Evolutionary conservation across 2,113 vertebrate species (phyloP).

Genomic region (Rhabdornis inornatus): DNA sequence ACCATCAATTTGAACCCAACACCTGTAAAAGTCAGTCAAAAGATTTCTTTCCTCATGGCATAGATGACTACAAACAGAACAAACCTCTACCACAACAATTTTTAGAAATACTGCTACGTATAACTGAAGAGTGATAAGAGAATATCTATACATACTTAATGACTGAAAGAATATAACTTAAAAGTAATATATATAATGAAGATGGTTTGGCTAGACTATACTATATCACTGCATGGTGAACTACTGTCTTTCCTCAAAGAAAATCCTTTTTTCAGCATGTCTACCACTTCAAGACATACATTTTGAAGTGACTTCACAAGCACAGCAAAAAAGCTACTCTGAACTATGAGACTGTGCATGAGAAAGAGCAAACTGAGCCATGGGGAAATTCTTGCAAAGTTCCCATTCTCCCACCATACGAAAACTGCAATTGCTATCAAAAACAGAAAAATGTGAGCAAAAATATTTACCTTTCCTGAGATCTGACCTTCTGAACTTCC

Average conservation of each 20-base stretch:
- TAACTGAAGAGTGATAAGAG: neutral
- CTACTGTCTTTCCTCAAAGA: neutral
- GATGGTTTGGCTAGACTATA: neutral
- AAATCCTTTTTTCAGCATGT: neutral
- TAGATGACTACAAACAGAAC: neutral
- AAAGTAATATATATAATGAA: neutral
- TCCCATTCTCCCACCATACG: neutral
- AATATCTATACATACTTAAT: neutral
- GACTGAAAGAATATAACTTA: neutral
- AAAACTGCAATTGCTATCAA: neutral
- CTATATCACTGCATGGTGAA: neutral
- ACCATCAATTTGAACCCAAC: neutral
- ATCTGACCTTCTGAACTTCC: neutral
- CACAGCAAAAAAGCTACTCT: neutral
- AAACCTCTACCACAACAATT: neutral
- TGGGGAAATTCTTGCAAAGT: neutral
- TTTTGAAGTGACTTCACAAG: neutral
- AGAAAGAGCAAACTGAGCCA: neutral
- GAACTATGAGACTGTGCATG: neutral
- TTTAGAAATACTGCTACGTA: neutral
- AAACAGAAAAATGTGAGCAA: constrained; percentile 28
- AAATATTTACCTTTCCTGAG: constrained; percentile 32
- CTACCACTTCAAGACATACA: neutral
- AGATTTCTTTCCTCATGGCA: neutral
- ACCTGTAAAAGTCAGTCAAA: neutral